phyloP scores from a whole-genome alignment of 2,888 invertebrate genomes.

The Lapara coniferarum region DNA sequence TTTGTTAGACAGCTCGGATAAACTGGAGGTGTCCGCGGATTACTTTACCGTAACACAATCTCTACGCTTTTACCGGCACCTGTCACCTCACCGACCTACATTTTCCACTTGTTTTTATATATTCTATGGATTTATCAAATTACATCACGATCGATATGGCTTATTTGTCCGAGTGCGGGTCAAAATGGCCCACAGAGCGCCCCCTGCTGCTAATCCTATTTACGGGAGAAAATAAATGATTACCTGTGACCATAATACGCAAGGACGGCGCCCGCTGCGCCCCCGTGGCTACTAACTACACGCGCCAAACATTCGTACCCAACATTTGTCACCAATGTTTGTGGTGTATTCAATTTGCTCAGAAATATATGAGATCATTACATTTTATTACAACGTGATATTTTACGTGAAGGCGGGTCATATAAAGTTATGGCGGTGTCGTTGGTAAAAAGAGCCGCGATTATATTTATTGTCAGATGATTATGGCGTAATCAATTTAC shows the following conservation, averaged over 20 bases:
- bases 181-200: slow-evolving; percentile 71
- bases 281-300: slow-evolving; percentile 39
- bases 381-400: slow-evolving; percentile 27
- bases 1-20: slow-evolving; percentile 61
- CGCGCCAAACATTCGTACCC: slow-evolving; percentile 11
- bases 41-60: slow-evolving; percentile 62
- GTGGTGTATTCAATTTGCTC: slow-evolving; percentile 39
- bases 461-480: slow-evolving; percentile 24
- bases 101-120: slow-evolving; percentile 32
- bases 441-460: slow-evolving; percentile 28
- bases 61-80: slow-evolving; percentile 60
- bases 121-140: slow-evolving; percentile 33
- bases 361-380: slow-evolving; percentile 25
- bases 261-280: slow-evolving; percentile 57
- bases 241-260: slow-evolving; percentile 60
- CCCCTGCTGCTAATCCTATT: slow-evolving; percentile 78
- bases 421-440: slow-evolving; percentile 25
- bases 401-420: slow-evolving; percentile 17
- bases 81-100: slow-evolving; percentile 45
- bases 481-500: not conserved
- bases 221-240: slow-evolving; percentile 76
- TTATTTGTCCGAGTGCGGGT: slow-evolving; percentile 51
- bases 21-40: slow-evolving; percentile 52
- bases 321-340: slow-evolving; percentile 32
- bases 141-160: slow-evolving; percentile 31